phyloP scores from a whole-genome alignment of 2,113 vertebrate genomes.

The Corythornis cristatus region DNA sequence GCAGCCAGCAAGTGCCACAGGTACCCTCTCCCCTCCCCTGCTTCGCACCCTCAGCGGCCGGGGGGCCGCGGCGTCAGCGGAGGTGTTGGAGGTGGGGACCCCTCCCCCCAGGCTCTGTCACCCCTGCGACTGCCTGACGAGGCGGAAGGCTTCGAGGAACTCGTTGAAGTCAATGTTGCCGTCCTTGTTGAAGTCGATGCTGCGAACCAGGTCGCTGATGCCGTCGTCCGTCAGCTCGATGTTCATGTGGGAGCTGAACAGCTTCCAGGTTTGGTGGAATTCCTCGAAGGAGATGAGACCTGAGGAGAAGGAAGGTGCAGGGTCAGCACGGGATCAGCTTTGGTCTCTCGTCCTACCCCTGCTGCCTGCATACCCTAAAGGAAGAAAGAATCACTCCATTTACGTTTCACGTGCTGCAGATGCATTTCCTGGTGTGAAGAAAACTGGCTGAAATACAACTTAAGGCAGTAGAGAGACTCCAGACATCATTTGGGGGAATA shows the following conservation, averaged over 20 bases:
- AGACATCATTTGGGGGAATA: neutral
- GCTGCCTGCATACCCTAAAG: neutral
- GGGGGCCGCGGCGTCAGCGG: too few relatives aligned
- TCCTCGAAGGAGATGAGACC: constrained; percentile 92
- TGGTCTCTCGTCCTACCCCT: neutral
- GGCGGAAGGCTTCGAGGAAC: constrained; percentile 94
- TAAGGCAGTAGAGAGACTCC: neutral
- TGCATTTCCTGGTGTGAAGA: neutral
- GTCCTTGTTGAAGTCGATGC: constrained; percentile 96
- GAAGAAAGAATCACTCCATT: neutral
- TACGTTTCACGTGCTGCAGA: neutral
- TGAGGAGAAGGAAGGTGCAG: constrained; percentile 32
- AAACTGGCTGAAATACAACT: neutral
- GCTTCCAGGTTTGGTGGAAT: constrained; percentile 90
- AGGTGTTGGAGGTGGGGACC: rapidly evolving
- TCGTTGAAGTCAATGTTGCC: constrained; percentile 95
- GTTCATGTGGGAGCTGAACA: constrained; percentile 90
- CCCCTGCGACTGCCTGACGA: constrained; percentile 78
- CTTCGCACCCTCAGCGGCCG: too few relatives aligned
- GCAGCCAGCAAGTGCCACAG: neutral
- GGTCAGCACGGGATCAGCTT: rapidly evolving
- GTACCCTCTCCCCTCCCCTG: neutral
- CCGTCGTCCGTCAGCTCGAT: constrained; percentile 81
- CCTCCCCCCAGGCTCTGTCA: neutral
- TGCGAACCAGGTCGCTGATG: constrained; percentile 84